Percentiles rank a stretch among this genome's conserved stretches.
phyloP scores from a whole-genome alignment of 30 jellyfish, hydroid and myxozoan species.

The Hydractinia echinata region DNA sequence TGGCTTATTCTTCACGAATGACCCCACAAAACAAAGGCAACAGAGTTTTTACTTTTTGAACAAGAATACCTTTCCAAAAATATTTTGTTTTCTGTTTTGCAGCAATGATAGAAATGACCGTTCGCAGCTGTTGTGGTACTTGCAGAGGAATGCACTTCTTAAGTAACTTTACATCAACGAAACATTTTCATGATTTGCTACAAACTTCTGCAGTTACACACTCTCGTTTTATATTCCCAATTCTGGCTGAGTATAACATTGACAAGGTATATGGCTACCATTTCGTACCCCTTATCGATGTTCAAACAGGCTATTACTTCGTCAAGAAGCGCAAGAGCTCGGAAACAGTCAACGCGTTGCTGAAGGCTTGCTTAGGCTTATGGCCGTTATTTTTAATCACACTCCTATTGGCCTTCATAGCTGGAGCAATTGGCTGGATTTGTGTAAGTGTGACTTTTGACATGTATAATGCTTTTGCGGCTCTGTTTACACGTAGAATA shows the following conservation, averaged over 20 bases:
- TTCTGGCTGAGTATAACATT: not conserved
- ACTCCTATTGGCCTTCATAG: slow-evolving; percentile 18
- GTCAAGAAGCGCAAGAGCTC: not conserved
- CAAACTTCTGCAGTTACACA: not conserved
- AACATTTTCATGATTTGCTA: not conserved
- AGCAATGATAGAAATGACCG: not conserved
- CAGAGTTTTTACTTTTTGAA: too few species aligned
- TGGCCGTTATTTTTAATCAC: slow-evolving; percentile 9
- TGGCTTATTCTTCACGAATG: too few species aligned
- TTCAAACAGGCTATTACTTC: not conserved
- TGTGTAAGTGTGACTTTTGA: not conserved
- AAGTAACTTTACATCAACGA: not conserved
- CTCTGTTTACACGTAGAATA: too few species aligned
- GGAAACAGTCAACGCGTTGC: not conserved
- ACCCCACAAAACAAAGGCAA: too few species aligned
- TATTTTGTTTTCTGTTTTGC: not conserved
- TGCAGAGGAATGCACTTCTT: not conserved
- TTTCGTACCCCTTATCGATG: not conserved
- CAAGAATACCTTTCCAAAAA: not conserved
- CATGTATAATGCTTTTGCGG: too few species aligned
- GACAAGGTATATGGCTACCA: not conserved
- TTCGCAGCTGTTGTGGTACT: not conserved
- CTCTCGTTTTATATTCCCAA: not conserved
- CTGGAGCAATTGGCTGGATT: slow-evolving; percentile 15
- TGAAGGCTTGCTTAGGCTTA: not conserved